Evolutionary conservation across 2,113 vertebrate genomes (phyloP), one percentile per base, ranked within the genome.

Genomic region (Panthera uncia): DNA sequence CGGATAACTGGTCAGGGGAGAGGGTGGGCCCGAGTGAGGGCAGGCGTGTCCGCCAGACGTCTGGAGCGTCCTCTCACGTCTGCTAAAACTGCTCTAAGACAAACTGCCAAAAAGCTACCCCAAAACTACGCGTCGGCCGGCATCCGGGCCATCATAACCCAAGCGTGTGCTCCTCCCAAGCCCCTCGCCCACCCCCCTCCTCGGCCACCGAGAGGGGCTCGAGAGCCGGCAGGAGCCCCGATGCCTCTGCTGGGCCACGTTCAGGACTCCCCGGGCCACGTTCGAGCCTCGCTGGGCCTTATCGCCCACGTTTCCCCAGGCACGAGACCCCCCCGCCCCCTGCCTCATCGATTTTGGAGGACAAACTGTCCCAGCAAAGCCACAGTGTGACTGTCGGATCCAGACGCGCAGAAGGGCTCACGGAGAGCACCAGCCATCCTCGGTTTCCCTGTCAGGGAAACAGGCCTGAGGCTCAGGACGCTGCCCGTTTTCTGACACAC

Each of bases 341-440:
- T 1, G 7, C 45, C 0, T 21, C 12, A 21, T 4, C 38, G 0
- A 9, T 7, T 10, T 2, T 3, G n/a, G 57, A 29, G 68, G 36
- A 25, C 33, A 31, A 5, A 29, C 57, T 1, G 38, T 2, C 50
- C 8, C 27, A 0, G 1, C 13, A 2, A 10, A 48, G 41, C 4
- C 5, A 29, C 81, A 84, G 57, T 5, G 25, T 38, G 7, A 16
- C 86, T 6, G 21, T 14, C 12, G 7, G 57, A 25, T 18, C 2
- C 7, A 0, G 91, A 9, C 0, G 0, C 16, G 5, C 9, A 0
- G 7, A 29, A 33, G 38, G 71, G 73, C 11, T n/a, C 45, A 1
- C 3, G 1, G 31, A 29, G 19, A 4, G 13, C 18, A 13, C 61
- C 0, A 7, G 38, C 61, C 41, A 11, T 29, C 55, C 80, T 29